A percentile compares a stretch with the other conserved stretches of the same genome.
These are phyloP conservation scores for Pandemis heparana DNA, from an alignment of 2,888 invertebrate species.

Conservation along the genomic window DNA sequence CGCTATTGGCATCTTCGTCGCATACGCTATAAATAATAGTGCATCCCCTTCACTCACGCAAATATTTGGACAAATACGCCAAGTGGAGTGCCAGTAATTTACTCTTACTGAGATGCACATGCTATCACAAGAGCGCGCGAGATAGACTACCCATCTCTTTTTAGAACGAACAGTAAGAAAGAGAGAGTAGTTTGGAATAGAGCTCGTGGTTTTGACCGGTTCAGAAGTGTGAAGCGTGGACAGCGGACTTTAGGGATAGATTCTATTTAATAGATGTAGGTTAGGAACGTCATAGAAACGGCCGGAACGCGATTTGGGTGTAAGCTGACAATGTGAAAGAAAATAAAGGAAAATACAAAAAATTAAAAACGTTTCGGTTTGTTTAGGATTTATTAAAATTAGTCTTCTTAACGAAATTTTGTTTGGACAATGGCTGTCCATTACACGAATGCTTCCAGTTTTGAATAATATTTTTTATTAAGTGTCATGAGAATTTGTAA, in stretches of 20 bases:
- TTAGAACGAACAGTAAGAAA: too few species aligned
- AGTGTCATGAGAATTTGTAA: slow-evolving; percentile 77
- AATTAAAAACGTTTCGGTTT: slow-evolving; percentile 58
- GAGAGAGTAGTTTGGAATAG: too few species aligned
- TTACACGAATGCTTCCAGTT: slow-evolving; percentile 79
- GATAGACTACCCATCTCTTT: too few species aligned
- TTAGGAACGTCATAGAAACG: slow-evolving; percentile 81
- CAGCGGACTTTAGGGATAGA: slow-evolving; percentile 30
- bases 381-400: slow-evolving; percentile 67
- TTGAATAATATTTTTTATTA: slow-evolving; percentile 58
- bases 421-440: slow-evolving; percentile 64
- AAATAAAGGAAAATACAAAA: slow-evolving; percentile 56
- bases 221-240: neutral
- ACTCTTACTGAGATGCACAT: too few species aligned
- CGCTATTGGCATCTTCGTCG: too few species aligned
- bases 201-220: neutral
- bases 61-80: too few species aligned
- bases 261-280: slow-evolving; percentile 56
- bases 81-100: too few species aligned
- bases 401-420: slow-evolving; percentile 51
- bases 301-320: slow-evolving; percentile 55
- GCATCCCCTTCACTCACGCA: too few species aligned
- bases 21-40: too few species aligned
- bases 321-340: slow-evolving; percentile 44
- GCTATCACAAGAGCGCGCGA: too few species aligned